Conservation (phyloP, 2,888 invertebrate species). For the Cyclophora albipunctata region DNA sequence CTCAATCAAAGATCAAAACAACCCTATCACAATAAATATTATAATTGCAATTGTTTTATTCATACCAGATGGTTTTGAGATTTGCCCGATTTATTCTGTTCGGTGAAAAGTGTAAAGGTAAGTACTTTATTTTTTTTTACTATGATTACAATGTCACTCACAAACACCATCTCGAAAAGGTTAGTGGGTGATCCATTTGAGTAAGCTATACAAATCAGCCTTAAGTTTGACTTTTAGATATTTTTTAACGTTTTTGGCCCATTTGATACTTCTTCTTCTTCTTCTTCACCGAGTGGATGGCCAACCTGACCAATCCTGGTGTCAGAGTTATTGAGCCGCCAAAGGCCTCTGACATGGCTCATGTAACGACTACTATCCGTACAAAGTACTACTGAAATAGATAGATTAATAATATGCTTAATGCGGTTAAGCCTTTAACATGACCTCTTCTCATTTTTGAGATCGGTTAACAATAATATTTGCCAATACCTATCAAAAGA, state of each 20-base stretch:
- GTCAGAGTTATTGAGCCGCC: too few relatives aligned
- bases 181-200: too few relatives aligned
- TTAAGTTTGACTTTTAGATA: not conserved
- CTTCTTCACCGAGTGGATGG: too few relatives aligned
- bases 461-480: too few relatives aligned
- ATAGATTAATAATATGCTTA: constrained; percentile 12
- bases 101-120: too few relatives aligned
- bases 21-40: constrained; percentile 57
- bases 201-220: too few relatives aligned
- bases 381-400: not conserved
- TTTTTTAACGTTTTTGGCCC: not conserved
- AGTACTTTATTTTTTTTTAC: not conserved
- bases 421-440: constrained; percentile 9
- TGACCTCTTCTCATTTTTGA: too few relatives aligned
- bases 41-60: constrained; percentile 41
- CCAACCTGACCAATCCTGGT: too few relatives aligned
- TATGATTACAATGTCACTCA: too few relatives aligned
- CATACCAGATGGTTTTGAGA: constrained; percentile 29
- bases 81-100: constrained; percentile 17
- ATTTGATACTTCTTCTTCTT: not conserved
- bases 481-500: too few relatives aligned
- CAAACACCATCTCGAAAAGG: too few relatives aligned
- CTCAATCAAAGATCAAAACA: constrained; percentile 71
- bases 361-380: constrained; percentile 1
- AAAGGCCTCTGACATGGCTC: too few relatives aligned